Conservation (phyloP, 1,140 invertebrate species). For the Acarapis woodi region DNA sequence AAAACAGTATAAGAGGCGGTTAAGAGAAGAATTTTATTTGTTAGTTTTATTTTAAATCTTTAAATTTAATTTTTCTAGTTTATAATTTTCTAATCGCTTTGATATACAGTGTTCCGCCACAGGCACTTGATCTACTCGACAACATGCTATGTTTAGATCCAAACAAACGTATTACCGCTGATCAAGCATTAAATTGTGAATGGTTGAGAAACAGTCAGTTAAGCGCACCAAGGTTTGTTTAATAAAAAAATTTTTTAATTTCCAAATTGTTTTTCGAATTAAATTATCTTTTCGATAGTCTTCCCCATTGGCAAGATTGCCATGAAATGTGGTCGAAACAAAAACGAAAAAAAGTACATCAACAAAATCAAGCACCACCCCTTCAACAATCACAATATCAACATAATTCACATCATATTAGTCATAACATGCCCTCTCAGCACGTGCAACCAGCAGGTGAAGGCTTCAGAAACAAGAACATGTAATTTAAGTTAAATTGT, state of each 20-base stretch:
- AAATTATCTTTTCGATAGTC: not conserved
- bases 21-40: conserved; percentile 73
- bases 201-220: conserved; percentile 67
- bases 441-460: too few species aligned
- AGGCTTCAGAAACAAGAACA: too few species aligned
- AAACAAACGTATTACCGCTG: conserved; percentile 63
- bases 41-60: conserved; percentile 13
- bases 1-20: conserved; percentile 49
- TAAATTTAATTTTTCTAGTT: conserved; percentile 8
- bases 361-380: too few species aligned
- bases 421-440: too few species aligned
- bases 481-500: too few species aligned
- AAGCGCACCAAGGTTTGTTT: conserved; percentile 33
- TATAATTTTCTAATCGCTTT: conserved; percentile 1
- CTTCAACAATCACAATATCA: not conserved
- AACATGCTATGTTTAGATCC: conserved; percentile 91
- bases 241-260: conserved; percentile 8
- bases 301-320: conserved; percentile 84
- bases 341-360: conserved; percentile 36
- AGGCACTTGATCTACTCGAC: conserved; percentile 74
- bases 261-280: conserved; percentile 5
- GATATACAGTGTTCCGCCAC: conserved; percentile 35
- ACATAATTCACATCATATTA: not conserved
- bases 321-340: conserved; percentile 98
- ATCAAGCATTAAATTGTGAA: conserved; percentile 66